phyloP scores from a whole-genome alignment of 2,888 invertebrate species.

The Drosophila sordidula region DNA sequence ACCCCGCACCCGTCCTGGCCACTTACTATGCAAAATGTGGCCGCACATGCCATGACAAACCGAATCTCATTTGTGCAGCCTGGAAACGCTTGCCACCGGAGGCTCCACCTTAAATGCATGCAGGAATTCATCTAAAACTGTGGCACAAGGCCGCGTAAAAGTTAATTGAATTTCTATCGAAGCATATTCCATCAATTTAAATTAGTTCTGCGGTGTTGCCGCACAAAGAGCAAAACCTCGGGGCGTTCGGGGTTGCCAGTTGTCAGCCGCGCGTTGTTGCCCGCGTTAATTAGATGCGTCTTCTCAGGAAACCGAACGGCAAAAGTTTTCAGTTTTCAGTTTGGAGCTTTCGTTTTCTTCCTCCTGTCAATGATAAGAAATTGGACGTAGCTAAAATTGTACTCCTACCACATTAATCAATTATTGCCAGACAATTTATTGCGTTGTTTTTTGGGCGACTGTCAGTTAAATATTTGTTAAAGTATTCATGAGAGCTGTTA shows the following conservation, averaged over 20 bases:
- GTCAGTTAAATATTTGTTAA: constrained; percentile 57
- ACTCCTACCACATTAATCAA: constrained; percentile 65
- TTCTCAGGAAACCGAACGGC: constrained; percentile 48
- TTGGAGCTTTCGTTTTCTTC: constrained; percentile 21
- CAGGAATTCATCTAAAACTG: constrained; percentile 34
- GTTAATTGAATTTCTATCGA: constrained; percentile 80
- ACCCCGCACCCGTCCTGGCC: constrained; percentile 2
- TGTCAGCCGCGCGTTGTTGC: constrained; percentile 44
- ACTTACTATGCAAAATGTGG: constrained; percentile 70
- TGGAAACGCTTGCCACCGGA: constrained; percentile 20
- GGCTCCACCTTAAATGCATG: constrained; percentile 58
- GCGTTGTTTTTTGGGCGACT: constrained; percentile 40
- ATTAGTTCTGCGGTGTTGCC: constrained; percentile 68
- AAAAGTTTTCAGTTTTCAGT: constrained; percentile 55
- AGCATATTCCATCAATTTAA: constrained; percentile 81
- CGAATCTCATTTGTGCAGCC: constrained; percentile 61
- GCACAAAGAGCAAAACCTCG: constrained; percentile 51
- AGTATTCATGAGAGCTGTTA: constrained; percentile 46
- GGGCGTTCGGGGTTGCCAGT: constrained; percentile 37
- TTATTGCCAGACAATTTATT: constrained; percentile 76
- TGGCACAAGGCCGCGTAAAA: constrained; percentile 62
- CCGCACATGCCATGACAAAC: constrained; percentile 48
- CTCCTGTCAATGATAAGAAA: constrained; percentile 55
- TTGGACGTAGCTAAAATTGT: neutral
- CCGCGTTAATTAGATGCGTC: constrained; percentile 69